Base-by-base conservation (phyloP, 1,140 invertebrate species). In the Drosophila melanica region DNA sequence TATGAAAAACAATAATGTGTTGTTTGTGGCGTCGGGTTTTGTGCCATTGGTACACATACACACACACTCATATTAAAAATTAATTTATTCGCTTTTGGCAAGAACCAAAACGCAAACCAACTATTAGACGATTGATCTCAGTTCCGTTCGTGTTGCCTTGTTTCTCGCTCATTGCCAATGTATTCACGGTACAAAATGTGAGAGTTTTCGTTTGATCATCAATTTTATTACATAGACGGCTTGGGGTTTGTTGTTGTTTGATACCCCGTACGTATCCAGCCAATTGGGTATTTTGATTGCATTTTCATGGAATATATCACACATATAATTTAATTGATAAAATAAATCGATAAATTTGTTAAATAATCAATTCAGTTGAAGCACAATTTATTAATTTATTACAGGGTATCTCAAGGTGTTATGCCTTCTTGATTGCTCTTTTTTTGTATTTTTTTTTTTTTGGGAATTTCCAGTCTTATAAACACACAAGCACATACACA, bases 171-270 rank as follows among this genome's bases (percentile, higher is more conserved):
- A 41, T 2, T 63, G 51, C 14, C 47, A 42, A 51, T 68, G 35
- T 65, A 74, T 62, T 62, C 57, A 47, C 37, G 44, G 44, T 42
- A 62, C 47, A 62, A 60, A 48, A 82, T 73, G 82, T 86, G 82
- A 86, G 82, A 86, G 82, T 87, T 86, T 86, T 86, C 82, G 84
- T 86, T 86, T 86, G 82, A 86, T 86, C 82, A 86, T 86, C 82
- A 86, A 86, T 76, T 86, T 86, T 87, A 86, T 87, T 86, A 79
- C 81, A 66, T 64, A 58, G 39, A 50, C 50, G 50, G 30, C 39
- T 75, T 71, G 60, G 70, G 64, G 70, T 47, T 85, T 80, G 68
- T 74, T 86, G 57, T 75, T 77, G 51, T 60, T 42, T 18, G 14
- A 57, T 51, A 73, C 64, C 48, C 35, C 35, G 33, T 14, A 42